Evolutionary conservation across 2,888 invertebrate genomes (phyloP), one percentile per base, ranked within the genome.

Genomic region (Gordius sp.): DNA sequence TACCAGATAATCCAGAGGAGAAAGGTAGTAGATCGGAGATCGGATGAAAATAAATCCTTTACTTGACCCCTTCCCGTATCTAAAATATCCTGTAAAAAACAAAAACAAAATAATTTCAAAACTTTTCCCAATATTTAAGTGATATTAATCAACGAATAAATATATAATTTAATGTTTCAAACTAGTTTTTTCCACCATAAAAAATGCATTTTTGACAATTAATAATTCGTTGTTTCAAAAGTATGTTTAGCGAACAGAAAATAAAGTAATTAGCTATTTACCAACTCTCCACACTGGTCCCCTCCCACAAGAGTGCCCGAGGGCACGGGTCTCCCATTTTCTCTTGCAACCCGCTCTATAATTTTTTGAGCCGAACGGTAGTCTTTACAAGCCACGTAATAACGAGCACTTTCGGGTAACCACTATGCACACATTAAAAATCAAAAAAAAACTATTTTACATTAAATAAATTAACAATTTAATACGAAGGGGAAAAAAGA

Each of bases 1-100:
- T 71, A 82, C 87, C 87, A 89, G 64, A 89, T 85, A 63, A 86
- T 78, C 87, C 87, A 87, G 1, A 89, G 73, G 20, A 87, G 71
- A 24, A 85, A 66, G 13, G 86, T 86, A 1, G 87, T 87, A 61
- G 76, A 75, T 65, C 81, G 74, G 60, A 85, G 73, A 61, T 82
- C 82, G 16, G 81, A 80, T 41, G 69, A 68, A 60, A 81, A 84
- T 27, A 72, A 53, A 60, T 71, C 71, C 52, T 60, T 60, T 13
- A 73, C 61, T 58, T 66, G 67, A 1, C 73, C 73, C 58, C 71
- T 62, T 57, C 65, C 66, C 16, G 64, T 62, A n/a, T 63, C 62
- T 62, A 64, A 16, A 26, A 54, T 8, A 16, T 25, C 27, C 55
- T 47, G 8, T 20, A n/a, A n/a, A n/a, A n/a, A n/a, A n/a, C n/a